Percentiles rank a stretch among this genome's conserved stretches.
These are phyloP conservation scores for Lamprotornis superbus DNA, from an alignment of 2,113 vertebrate genomes.

Conservation along the genomic window DNA sequence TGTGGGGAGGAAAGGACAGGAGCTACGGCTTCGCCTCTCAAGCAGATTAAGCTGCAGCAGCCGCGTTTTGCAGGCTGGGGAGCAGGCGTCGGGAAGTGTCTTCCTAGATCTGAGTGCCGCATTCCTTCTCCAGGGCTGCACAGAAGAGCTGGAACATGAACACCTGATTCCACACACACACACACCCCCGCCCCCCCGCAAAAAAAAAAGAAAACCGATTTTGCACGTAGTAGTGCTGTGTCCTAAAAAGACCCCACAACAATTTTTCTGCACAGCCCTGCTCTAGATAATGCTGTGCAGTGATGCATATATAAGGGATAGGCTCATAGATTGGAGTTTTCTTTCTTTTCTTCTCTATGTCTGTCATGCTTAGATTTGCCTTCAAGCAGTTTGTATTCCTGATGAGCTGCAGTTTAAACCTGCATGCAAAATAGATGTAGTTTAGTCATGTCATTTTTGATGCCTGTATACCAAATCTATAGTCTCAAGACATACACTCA, in stretches of 20 bases:
- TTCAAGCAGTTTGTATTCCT: conserved; percentile 7
- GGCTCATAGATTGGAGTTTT: not conserved
- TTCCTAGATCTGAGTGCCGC: fast-evolving
- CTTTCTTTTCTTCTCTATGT: no score
- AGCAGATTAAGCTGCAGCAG: not conserved
- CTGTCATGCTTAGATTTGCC: not conserved
- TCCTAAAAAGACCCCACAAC: not conserved
- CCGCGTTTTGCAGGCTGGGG: not conserved
- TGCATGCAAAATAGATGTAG: not conserved
- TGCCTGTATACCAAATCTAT: not conserved
- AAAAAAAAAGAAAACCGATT: not conserved
- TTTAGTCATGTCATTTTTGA: not conserved
- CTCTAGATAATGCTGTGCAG: not conserved
- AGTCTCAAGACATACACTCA: not conserved
- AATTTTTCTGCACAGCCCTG: fast-evolving
- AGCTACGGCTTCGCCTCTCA: fast-evolving
- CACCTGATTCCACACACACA: not conserved
- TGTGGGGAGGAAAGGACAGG: fast-evolving
- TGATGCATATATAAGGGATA: not conserved
- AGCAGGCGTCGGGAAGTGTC: not conserved
- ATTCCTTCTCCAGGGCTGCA: not conserved
- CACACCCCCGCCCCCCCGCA: no score
- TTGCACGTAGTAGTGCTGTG: not conserved
- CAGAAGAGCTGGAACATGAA: not conserved
- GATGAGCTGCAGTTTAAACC: conserved; percentile 5